A percentile compares a stretch with the other conserved stretches of the same genome.
Conservation (phyloP, 2,797 vertebrate species). For the Amblyraja radiata region DNA sequence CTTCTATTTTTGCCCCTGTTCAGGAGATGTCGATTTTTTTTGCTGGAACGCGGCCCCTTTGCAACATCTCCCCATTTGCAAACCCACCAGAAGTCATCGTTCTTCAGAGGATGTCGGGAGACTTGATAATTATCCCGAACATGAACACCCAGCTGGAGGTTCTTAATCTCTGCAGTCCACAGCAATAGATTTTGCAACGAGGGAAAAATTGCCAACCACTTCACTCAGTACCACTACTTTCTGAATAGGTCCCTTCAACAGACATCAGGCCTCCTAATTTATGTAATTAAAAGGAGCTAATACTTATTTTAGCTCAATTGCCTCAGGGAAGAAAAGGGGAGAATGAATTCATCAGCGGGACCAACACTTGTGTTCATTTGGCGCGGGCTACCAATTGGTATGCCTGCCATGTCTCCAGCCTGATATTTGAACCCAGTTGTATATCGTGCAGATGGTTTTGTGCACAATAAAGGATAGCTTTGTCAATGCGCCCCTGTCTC, state of each 20-base stretch:
- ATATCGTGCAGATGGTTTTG: not conserved
- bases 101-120: not conserved
- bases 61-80: not conserved
- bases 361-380: not conserved
- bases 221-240: not conserved
- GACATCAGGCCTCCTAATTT: not conserved
- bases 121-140: not conserved
- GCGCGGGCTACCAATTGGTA: not conserved
- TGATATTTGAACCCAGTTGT: not conserved
- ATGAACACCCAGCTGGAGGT: not conserved
- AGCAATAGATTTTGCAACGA: not conserved
- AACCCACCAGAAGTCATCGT: not conserved
- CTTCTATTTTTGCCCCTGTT: not conserved
- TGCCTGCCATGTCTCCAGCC: not conserved
- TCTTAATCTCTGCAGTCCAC: not conserved
- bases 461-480: not conserved
- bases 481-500: not conserved
- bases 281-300: not conserved
- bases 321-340: not conserved
- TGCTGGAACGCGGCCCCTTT: not conserved
- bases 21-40: not conserved
- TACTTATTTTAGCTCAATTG: not conserved
- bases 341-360: not conserved
- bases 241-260: not conserved
- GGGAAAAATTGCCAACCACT: not conserved